phyloP scores from a whole-genome alignment of 2,113 vertebrate species.

The Potamarius usumacintae region DNA sequence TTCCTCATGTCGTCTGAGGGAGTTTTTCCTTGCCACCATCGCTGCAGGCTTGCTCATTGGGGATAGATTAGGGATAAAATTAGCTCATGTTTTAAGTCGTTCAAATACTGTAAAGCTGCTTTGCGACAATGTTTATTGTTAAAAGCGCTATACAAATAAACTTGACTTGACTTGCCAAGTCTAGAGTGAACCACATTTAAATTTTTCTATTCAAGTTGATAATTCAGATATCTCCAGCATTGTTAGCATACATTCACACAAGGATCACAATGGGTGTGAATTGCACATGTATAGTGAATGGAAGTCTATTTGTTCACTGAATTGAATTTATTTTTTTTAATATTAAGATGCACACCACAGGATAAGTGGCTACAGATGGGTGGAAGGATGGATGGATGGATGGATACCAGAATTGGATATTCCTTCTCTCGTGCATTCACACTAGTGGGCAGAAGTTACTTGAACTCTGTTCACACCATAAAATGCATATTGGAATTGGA shows the following conservation, averaged over 20 bases:
- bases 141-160: no score
- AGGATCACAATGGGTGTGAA: background rate
- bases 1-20: no score
- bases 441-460: background rate
- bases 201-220: background rate
- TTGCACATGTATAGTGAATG: no score
- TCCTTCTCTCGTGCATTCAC: background rate
- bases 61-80: no score
- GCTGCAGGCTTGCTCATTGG: no score
- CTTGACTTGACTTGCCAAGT: background rate
- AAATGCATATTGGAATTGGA: background rate
- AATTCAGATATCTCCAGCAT: background rate
- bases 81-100: no score
- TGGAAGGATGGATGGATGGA: background rate
- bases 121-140: no score
- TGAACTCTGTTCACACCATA: background rate
- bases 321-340: background rate
- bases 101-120: no score
- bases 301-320: background rate
- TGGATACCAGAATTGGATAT: no score
- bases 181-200: background rate
- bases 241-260: background rate
- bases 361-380: no score
- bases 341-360: background rate
- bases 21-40: no score